phyloP scores from a whole-genome alignment of 1,140 invertebrate genomes.

The Atta colombica region DNA sequence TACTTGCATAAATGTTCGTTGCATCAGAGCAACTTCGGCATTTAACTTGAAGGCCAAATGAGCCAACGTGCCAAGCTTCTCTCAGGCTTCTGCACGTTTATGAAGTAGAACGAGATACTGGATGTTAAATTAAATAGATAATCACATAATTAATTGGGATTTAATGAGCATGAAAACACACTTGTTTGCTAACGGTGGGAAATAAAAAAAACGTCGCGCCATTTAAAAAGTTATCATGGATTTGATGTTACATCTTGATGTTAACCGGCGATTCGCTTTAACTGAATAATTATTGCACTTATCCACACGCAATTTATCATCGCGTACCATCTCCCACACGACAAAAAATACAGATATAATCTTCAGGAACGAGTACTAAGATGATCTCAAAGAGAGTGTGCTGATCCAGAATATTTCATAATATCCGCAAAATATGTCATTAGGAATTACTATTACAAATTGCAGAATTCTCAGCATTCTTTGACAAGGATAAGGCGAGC shows the following conservation, averaged over 20 bases:
- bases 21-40: slow-evolving; percentile 28
- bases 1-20: slow-evolving; percentile 35
- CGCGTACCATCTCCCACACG: not conserved
- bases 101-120: not conserved
- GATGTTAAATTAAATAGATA: slow-evolving; percentile 12
- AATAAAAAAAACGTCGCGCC: slow-evolving; percentile 6
- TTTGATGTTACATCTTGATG: slow-evolving; percentile 5
- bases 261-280: not conserved
- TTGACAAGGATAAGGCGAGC: slow-evolving; percentile 7
- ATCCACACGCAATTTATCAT: not conserved
- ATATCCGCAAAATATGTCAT: not conserved
- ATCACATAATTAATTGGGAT: not conserved
- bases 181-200: not conserved
- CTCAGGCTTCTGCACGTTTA: not conserved
- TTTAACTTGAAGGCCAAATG: slow-evolving; percentile 27
- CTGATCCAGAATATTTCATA: not conserved
- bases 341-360: not conserved
- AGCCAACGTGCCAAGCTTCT: not conserved
- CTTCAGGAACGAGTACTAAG: not conserved
- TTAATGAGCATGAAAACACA: slow-evolving; percentile 29
- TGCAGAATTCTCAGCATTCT: slow-evolving; percentile 9
- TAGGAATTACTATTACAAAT: slow-evolving; percentile 7
- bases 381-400: not conserved
- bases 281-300: slow-evolving; percentile 29
- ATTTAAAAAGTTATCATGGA: not conserved